These are phyloP conservation scores for Bostrychus sinensis DNA, from an alignment of 2,113 vertebrate species.

Conservation along the genomic window DNA sequence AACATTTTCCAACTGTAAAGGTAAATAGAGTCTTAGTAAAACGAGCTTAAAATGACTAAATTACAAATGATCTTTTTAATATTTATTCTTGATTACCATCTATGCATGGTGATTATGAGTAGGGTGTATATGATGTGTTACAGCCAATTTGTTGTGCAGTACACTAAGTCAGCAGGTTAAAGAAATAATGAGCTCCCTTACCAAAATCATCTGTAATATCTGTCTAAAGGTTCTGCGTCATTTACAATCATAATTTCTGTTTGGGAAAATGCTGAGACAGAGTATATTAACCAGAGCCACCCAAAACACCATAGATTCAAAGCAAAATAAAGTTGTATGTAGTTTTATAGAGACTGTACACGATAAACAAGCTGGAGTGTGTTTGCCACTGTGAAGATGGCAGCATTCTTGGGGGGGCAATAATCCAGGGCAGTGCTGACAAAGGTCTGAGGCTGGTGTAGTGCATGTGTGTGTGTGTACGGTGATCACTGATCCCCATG, in stretches of 20 bases:
- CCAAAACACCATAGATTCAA: background rate
- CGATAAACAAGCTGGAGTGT: constrained; percentile 35
- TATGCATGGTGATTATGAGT: constrained; percentile 45
- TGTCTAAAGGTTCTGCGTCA: background rate
- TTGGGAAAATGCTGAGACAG: background rate
- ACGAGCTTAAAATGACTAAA: constrained; percentile 65
- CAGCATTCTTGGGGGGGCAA: constrained; percentile 69
- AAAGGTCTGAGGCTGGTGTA: constrained; percentile 82
- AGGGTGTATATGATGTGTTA: constrained; percentile 22
- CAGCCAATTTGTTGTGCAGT: constrained; percentile 27
- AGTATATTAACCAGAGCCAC: constrained; percentile 1
- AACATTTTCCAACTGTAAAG: constrained; percentile 51
- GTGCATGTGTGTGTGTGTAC: constrained; percentile 16
- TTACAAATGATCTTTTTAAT: constrained; percentile 59
- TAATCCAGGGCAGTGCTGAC: constrained; percentile 84
- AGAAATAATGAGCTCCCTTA: constrained; percentile 17
- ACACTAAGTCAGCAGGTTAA: constrained; percentile 29
- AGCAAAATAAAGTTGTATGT: constrained; percentile 20
- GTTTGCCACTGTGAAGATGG: constrained; percentile 81
- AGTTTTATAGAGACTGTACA: constrained; percentile 30
- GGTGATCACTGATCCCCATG: constrained; percentile 87
- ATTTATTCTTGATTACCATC: constrained; percentile 60
- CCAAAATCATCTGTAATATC: background rate
- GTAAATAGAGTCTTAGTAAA: constrained; percentile 55
- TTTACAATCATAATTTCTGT: constrained; percentile 15